A percentile compares a stretch with the other conserved stretches of the same genome.
phyloP scores from a whole-genome alignment of 1,140 invertebrate species.

The Drosophila ogumai region DNA sequence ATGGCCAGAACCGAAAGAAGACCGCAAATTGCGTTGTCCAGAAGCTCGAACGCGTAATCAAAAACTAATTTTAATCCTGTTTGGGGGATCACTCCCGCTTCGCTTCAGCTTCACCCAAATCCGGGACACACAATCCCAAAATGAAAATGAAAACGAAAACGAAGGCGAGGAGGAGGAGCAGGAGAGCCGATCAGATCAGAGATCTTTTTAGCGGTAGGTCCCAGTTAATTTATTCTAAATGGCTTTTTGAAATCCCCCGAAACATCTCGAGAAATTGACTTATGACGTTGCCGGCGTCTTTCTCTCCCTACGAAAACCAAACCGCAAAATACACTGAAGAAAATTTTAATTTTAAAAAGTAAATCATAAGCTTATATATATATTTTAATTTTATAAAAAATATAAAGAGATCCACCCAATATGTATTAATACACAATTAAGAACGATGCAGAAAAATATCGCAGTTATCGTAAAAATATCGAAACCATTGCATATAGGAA shows the following conservation, averaged over 20 bases:
- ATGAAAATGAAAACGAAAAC: slow-evolving; percentile 8
- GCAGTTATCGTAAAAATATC: no score
- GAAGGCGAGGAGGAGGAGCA: slow-evolving; percentile 7
- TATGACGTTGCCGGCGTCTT: slow-evolving; percentile 62
- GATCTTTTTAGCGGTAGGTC: slow-evolving; percentile 79
- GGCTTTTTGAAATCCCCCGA: slow-evolving; percentile 78
- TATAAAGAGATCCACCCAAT: neutral
- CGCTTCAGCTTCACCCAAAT: slow-evolving; percentile 10
- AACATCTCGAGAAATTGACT: slow-evolving; percentile 75
- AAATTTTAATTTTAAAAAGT: neutral
- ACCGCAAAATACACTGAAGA: slow-evolving; percentile 24
- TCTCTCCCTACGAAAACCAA: neutral
- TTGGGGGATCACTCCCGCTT: slow-evolving; percentile 63
- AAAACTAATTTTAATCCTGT: slow-evolving; percentile 85
- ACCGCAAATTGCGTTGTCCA: slow-evolving; percentile 85
- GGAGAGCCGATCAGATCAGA: slow-evolving; percentile 37
- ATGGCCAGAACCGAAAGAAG: slow-evolving; percentile 46
- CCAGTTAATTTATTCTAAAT: slow-evolving; percentile 82
- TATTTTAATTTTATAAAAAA: neutral
- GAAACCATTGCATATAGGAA: no score
- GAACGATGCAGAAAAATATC: no score
- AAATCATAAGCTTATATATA: neutral
- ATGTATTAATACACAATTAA: no score
- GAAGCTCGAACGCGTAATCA: slow-evolving; percentile 85
- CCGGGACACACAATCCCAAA: slow-evolving; percentile 1